A percentile compares a stretch with the other conserved stretches of the same genome.
These are phyloP conservation scores for Drusus annulatus DNA, from an alignment of 1,140 invertebrate species.

Conservation along the genomic window DNA sequence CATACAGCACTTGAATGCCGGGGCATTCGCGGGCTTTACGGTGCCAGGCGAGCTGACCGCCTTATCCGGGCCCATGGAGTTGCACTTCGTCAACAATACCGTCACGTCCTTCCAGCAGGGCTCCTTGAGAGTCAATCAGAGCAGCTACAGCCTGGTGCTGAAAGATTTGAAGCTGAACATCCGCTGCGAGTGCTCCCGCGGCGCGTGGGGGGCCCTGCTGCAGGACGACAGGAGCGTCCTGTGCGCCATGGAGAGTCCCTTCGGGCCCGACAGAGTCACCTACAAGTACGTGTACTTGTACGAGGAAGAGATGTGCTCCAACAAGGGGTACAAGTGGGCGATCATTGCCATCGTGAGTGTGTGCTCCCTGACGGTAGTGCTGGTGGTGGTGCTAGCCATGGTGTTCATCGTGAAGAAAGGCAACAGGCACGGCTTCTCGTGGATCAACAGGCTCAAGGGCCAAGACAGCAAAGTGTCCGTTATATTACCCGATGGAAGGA, in stretches of 20 bases:
- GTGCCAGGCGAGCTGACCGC: conserved; percentile 68
- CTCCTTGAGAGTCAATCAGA: conserved; percentile 74
- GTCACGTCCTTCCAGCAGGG: conserved; percentile 71
- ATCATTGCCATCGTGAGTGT: conserved; percentile 5
- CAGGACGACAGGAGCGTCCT: neutral
- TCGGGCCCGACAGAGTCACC: neutral
- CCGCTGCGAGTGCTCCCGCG: conserved; percentile 72
- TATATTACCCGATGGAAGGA: conserved; percentile 84
- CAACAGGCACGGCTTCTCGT: conserved; percentile 53
- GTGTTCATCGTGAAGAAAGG: conserved; percentile 54
- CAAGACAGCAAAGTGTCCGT: conserved; percentile 61
- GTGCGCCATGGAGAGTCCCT: conserved; percentile 1
- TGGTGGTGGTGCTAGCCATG: conserved; percentile 56
- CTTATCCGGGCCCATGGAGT: conserved; percentile 65
- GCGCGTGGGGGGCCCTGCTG: neutral
- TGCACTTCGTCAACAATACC: conserved; percentile 79
- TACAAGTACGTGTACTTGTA: neutral
- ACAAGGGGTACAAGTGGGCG: conserved; percentile 66
- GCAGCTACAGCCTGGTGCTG: conserved; percentile 71
- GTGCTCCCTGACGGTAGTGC: neutral
- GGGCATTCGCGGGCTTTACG: conserved; percentile 76
- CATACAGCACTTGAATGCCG: conserved; percentile 71
- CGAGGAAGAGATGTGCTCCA: conserved; percentile 63
- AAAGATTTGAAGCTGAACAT: conserved; percentile 75
- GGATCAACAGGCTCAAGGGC: conserved; percentile 13